Evolutionary conservation across 2,113 vertebrate genomes (phyloP).

Genomic region (Channa argus): DNA sequence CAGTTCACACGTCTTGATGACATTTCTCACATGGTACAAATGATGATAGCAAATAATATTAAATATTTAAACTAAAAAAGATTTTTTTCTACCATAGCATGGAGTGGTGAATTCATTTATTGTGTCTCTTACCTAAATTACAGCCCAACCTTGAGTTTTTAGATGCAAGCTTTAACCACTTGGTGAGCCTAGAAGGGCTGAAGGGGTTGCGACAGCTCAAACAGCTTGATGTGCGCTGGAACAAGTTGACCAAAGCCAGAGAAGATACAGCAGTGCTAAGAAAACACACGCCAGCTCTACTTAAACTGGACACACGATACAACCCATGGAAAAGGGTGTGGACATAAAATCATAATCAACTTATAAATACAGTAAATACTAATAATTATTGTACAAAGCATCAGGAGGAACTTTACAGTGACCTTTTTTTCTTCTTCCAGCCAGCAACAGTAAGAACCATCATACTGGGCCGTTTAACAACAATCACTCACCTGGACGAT

Average conservation of each 20-base stretch:
- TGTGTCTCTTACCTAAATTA: conserved; percentile 7
- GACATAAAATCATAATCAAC: too few species aligned
- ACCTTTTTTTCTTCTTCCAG: conserved; percentile 64
- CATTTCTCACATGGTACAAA: conserved; percentile 84
- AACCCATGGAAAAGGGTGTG: conserved; percentile 85
- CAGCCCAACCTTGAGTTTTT: conserved; percentile 87
- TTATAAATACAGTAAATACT: neutral
- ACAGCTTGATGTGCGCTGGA: conserved; percentile 88
- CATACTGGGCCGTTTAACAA: conserved; percentile 80
- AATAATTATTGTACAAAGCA: neutral
- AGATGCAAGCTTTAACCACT: conserved; percentile 85
- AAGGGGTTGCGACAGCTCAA: conserved; percentile 81
- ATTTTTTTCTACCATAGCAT: neutral
- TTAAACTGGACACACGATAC: conserved; percentile 82
- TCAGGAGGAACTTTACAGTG: neutral
- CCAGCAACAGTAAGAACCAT: conserved; percentile 77
- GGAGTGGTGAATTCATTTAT: neutral
- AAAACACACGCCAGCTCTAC: conserved; percentile 80
- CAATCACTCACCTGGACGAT: conserved; percentile 83
- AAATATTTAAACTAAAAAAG: neutral
- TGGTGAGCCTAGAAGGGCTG: conserved; percentile 84
- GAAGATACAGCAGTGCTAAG: conserved; percentile 80
- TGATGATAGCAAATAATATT: neutral
- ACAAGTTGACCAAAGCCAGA: conserved; percentile 82
- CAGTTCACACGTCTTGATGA: conserved; percentile 87